Base-by-base conservation (phyloP, 2,797 vertebrate species). In the Acomys russatus region DNA sequence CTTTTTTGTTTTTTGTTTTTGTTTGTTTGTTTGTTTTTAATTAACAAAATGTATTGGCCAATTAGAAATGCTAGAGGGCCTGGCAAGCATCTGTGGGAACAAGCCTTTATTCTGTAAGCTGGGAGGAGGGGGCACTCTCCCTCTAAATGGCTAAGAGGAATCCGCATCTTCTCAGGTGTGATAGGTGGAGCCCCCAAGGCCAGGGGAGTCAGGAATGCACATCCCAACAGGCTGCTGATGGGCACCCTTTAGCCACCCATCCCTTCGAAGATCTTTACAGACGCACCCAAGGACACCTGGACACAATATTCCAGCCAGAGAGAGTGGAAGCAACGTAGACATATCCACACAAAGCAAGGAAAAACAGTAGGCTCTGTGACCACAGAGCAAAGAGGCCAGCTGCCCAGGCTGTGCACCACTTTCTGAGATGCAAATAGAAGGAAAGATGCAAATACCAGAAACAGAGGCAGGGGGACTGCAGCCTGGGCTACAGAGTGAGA, bases 351-450 rank as follows among this genome's bases (percentile, higher is more conserved):
- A 28, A 15, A 70, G n/a, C 20, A 2, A 66, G 63, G 20, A 3
- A 15, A 44, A 7, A 10, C 0, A 23, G 0, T 0, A 5, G 61
- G 33, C 10, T 6, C 90, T 0, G 0, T 12, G 63, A 30, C 84
- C 6, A 17, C 49, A 10, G 22, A 92, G 2, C 70, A 8, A 11
- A 54, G 51, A 33, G 17, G 59, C 8, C 1, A 56, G 84, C 9
- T 2, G 1, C 82, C 7, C 9, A 17, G 33, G 44, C 30, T 10
- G 17, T 0, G 0, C 1, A 11, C 25, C 3, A 0, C 8, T 30
- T 44, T 1, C 74, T 0, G 1, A 54, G 25, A 49, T 9, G 20
- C 35, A 14, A 63, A 17, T 15, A 44, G 35, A 63, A 88, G 56
- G 68, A 38, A 61, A 2, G n/a, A 63, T 49, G 18, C 33, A 56